Conservation (phyloP, 2,113 vertebrate species). For the Nesoenas mayeri region DNA sequence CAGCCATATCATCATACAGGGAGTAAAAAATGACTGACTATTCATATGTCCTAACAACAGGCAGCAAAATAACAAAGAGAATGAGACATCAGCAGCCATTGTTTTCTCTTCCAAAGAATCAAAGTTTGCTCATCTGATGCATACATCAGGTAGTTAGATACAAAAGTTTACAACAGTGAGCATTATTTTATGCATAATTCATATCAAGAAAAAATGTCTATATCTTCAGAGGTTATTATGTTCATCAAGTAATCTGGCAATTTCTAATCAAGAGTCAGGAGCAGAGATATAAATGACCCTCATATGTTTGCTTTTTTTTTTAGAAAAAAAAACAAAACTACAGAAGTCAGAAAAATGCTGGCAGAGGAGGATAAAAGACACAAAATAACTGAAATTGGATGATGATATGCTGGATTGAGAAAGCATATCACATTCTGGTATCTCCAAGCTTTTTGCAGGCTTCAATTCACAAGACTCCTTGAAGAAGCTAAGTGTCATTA, state of each 20-base stretch:
- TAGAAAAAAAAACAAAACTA: fast-evolving
- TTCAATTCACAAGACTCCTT: not conserved
- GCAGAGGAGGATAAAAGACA: not conserved
- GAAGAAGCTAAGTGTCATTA: not conserved
- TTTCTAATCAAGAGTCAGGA: not conserved
- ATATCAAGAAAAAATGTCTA: not conserved
- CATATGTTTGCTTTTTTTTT: not conserved
- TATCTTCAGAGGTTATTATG: not conserved
- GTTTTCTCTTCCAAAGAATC: not conserved
- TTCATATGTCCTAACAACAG: not conserved
- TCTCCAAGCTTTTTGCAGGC: not conserved
- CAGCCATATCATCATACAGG: not conserved
- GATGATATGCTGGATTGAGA: not conserved
- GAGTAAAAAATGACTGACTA: not conserved
- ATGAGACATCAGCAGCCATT: fast-evolving
- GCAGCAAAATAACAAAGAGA: not conserved
- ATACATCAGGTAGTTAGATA: not conserved
- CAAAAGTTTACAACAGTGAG: not conserved
- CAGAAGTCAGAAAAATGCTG: not conserved
- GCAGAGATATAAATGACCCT: not conserved
- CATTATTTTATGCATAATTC: not conserved
- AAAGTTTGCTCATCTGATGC: not conserved
- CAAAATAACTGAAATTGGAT: not conserved
- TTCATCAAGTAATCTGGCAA: not conserved
- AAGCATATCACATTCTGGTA: not conserved